Evolutionary conservation across 2,797 vertebrate genomes (phyloP).

Genomic region (Sebastes trivittatus): DNA sequence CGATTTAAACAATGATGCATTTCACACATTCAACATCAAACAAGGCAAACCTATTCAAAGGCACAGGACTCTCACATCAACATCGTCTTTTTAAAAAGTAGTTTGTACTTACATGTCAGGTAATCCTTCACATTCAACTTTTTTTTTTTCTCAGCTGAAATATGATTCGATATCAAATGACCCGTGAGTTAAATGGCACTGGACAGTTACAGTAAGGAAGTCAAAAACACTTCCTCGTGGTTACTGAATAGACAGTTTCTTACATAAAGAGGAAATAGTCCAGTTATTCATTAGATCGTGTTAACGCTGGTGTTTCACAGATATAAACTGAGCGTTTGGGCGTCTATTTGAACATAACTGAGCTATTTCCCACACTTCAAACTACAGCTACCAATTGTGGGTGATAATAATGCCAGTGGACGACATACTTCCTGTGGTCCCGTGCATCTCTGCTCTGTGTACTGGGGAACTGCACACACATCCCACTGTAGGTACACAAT

Average conservation of each 20-base stretch:
- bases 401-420: slow-evolving; percentile 1
- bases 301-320: slow-evolving; percentile 39
- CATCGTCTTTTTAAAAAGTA: slow-evolving; percentile 72
- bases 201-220: slow-evolving; percentile 69
- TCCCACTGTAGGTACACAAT: slow-evolving; percentile 20
- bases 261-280: slow-evolving; percentile 34
- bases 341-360: slow-evolving; percentile 19
- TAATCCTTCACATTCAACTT: slow-evolving; percentile 71
- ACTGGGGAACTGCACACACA: slow-evolving; percentile 14
- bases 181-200: slow-evolving; percentile 83
- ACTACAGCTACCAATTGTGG: slow-evolving; percentile 1
- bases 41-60: slow-evolving; percentile 93
- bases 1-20: slow-evolving; percentile 86
- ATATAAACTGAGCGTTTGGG: slow-evolving; percentile 22
- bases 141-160: slow-evolving; percentile 82
- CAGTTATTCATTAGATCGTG: slow-evolving; percentile 22
- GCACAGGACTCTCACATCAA: slow-evolving; percentile 93
- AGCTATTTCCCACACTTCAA: slow-evolving; percentile 24
- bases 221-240: slow-evolving; percentile 35
- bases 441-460: slow-evolving; percentile 10
- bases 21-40: slow-evolving; percentile 94
- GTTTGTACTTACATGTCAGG: slow-evolving; percentile 64
- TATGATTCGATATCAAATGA: slow-evolving; percentile 72
- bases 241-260: slow-evolving; percentile 25
- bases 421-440: slow-evolving; percentile 7